A percentile compares a stretch with the other conserved stretches of the same genome.
These are phyloP conservation scores for Acanthopleura granulata DNA, from an alignment of 2,888 invertebrate genomes.

Conservation along the genomic window DNA sequence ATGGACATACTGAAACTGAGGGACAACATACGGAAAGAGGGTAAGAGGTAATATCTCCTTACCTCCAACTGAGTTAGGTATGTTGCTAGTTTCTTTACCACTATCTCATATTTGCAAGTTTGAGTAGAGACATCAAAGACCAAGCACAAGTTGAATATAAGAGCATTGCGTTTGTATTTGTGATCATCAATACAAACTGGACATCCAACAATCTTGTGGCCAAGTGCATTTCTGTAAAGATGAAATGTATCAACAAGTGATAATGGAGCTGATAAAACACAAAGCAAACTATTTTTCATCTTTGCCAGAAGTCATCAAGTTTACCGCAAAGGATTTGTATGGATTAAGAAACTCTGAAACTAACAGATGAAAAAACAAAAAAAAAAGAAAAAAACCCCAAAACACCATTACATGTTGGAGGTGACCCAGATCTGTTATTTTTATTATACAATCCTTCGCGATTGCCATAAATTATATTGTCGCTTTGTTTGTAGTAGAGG, in stretches of 20 bases:
- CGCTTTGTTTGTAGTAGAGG: too few relatives aligned
- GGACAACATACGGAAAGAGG: too few relatives aligned
- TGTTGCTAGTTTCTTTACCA: slow-evolving; percentile 93
- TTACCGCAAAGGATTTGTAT: too few relatives aligned
- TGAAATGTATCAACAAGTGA: neutral
- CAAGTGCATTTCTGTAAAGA: slow-evolving; percentile 78
- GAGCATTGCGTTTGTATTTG: slow-evolving; percentile 92
- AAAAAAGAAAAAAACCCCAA: too few relatives aligned
- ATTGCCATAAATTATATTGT: too few relatives aligned
- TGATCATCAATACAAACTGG: slow-evolving; percentile 90
- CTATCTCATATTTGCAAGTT: slow-evolving; percentile 92
- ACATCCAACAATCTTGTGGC: slow-evolving; percentile 92
- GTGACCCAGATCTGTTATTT: too few relatives aligned
- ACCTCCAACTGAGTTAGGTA: slow-evolving; percentile 79
- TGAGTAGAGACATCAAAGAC: slow-evolving; percentile 91
- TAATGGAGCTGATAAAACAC: neutral
- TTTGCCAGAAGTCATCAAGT: neutral
- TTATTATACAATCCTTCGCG: too few relatives aligned
- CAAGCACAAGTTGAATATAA: slow-evolving; percentile 92
- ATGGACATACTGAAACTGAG: too few relatives aligned
- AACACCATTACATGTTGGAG: too few relatives aligned
- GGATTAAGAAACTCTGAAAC: too few relatives aligned
- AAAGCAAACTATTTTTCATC: too few relatives aligned
- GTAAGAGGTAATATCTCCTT: slow-evolving; percentile 18
- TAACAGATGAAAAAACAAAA: too few relatives aligned